phyloP scores from a whole-genome alignment of 35 echinoderm and acorn worm genomes.

The Amphiura filiformis region DNA sequence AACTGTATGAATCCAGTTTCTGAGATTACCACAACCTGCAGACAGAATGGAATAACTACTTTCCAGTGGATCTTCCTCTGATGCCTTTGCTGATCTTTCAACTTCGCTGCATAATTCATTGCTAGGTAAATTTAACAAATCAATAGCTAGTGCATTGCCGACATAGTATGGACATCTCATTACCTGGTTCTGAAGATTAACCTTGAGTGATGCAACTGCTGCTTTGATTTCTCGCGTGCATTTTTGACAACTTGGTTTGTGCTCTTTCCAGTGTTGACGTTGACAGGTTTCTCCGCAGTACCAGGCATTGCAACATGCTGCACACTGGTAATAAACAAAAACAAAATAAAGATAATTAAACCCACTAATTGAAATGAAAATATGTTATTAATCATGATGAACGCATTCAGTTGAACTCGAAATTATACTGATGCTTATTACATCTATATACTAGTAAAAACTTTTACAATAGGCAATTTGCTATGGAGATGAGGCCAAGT shows the following conservation, averaged over 20 bases:
- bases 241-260: background rate
- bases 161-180: background rate
- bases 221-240: background rate
- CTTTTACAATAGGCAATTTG: too few species aligned
- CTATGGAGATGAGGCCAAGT: too few species aligned
- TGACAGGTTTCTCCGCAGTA: background rate
- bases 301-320: background rate
- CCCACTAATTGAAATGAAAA: too few species aligned
- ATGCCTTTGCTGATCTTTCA: background rate
- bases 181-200: background rate
- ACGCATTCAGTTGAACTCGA: too few species aligned
- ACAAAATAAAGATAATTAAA: too few species aligned
- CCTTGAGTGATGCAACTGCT: background rate
- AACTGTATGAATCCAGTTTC: conserved; percentile 35
- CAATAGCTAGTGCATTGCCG: background rate
- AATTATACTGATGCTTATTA: too few species aligned
- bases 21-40: conserved; percentile 48
- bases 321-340: too few species aligned
- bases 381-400: too few species aligned
- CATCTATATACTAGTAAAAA: too few species aligned
- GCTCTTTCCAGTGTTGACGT: background rate
- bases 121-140: background rate
- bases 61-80: background rate
- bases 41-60: conserved; percentile 45
- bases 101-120: background rate